Percentiles rank a stretch among this genome's conserved stretches.
Evolutionary conservation across 2,888 invertebrate species (phyloP).

Genomic region (Eupithecia vulgata): DNA sequence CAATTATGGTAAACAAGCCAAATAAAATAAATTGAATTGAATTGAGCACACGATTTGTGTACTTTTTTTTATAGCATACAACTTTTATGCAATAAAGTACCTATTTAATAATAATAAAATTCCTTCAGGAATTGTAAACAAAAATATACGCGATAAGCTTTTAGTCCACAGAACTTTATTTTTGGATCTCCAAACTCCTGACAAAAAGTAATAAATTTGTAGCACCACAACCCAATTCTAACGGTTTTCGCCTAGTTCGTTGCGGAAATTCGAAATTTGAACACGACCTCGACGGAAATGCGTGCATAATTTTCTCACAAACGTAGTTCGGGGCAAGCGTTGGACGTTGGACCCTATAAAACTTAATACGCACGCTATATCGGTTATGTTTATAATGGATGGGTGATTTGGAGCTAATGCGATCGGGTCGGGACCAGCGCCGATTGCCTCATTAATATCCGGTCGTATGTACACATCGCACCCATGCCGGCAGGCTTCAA

Average conservation of each 20-base stretch:
- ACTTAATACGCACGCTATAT: conserved; percentile 52
- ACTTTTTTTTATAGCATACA: too few relatives aligned
- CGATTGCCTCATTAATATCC: conserved; percentile 76
- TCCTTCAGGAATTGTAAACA: neutral
- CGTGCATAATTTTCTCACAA: conserved; percentile 8
- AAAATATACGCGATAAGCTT: neutral
- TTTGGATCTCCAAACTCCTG: neutral
- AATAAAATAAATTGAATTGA: too few relatives aligned
- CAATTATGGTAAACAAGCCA: too few relatives aligned
- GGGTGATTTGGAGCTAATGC: conserved; percentile 54
- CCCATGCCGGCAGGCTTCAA: conserved; percentile 13
- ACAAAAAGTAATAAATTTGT: neutral
- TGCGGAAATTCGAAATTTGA: neutral
- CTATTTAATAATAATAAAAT: neutral
- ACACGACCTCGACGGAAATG: conserved; percentile 1
- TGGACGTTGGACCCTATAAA: conserved; percentile 50
- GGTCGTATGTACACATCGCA: conserved; percentile 55
- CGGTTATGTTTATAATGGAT: conserved; percentile 64
- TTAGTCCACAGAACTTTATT: neutral
- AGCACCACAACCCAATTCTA: neutral
- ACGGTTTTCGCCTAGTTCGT: neutral
- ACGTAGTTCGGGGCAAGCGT: conserved; percentile 24
- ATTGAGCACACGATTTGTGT: too few relatives aligned
- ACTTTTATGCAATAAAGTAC: too few relatives aligned
- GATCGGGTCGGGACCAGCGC: conserved; percentile 37